Evolutionary conservation across 1,140 invertebrate species (phyloP).

Genomic region (Drosophila subobscura): DNA sequence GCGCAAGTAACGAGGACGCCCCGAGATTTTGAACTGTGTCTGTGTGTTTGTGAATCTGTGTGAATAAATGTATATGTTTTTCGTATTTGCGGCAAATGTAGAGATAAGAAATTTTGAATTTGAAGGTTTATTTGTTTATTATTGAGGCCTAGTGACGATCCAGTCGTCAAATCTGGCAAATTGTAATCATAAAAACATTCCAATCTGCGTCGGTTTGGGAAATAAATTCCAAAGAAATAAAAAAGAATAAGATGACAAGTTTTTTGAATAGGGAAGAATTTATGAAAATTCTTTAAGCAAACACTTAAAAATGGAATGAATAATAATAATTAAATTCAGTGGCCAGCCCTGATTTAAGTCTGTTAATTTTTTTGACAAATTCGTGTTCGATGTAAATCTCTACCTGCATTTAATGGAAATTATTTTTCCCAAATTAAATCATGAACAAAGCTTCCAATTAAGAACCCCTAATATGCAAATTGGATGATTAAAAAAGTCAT

Average conservation of each 20-base stretch:
- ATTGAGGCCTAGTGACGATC: constrained; percentile 30
- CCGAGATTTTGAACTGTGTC: constrained; percentile 50
- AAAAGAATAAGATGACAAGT: constrained; percentile 1
- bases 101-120: constrained; percentile 40
- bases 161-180: constrained; percentile 25
- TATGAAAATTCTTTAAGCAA: background rate
- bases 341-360: no score
- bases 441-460: constrained; percentile 41
- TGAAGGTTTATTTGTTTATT: constrained; percentile 60
- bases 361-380: no score
- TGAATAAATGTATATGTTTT: constrained; percentile 1
- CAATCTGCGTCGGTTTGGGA: background rate
- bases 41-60: constrained; percentile 18
- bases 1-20: constrained; percentile 53
- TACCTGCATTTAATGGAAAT: background rate
- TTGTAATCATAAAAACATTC: background rate
- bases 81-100: constrained; percentile 20
- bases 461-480: constrained; percentile 63
- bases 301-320: no score
- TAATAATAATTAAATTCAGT: no score
- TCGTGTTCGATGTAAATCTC: background rate
- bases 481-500: constrained; percentile 60
- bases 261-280: constrained; percentile 10
- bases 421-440: constrained; percentile 8
- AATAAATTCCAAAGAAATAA: constrained; percentile 17